These are phyloP conservation scores for Syngnathus rostellatus DNA, from an alignment of 2,797 vertebrate genomes.

Conservation along the genomic window DNA sequence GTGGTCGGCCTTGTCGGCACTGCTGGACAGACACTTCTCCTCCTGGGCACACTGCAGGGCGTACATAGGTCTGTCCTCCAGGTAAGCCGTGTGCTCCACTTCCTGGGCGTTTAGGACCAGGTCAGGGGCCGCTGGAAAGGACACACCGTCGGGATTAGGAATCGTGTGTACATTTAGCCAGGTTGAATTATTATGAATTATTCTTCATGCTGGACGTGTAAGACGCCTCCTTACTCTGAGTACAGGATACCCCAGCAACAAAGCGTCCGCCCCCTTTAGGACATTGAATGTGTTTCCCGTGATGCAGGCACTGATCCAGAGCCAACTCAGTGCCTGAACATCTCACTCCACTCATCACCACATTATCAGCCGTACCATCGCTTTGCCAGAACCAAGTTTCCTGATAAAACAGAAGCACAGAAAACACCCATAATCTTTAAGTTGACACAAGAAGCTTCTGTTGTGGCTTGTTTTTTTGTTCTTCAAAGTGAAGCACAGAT, in stretches of 20 bases:
- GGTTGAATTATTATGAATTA: neutral
- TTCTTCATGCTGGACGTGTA: too few species aligned
- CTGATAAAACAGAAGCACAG: conserved; percentile 55
- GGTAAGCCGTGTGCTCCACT: conserved; percentile 87
- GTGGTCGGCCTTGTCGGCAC: conserved; percentile 55
- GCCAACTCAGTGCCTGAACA: conserved; percentile 94
- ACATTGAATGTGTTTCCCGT: conserved; percentile 74
- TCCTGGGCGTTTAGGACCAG: conserved; percentile 81
- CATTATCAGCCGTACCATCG: conserved; percentile 58
- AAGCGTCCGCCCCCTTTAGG: conserved; percentile 77
- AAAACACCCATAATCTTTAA: neutral
- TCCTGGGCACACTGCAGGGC: conserved; percentile 86
- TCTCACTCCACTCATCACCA: conserved; percentile 89
- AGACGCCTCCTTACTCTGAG: conserved; percentile 73
- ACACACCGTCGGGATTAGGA: neutral
- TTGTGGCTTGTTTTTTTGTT: neutral
- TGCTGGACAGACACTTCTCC: conserved; percentile 84
- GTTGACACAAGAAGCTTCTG: neutral
- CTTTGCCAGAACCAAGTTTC: conserved; percentile 94
- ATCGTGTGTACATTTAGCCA: neutral
- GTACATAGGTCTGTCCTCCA: conserved; percentile 92
- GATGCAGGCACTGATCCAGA: conserved; percentile 84
- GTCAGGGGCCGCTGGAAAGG: conserved; percentile 80
- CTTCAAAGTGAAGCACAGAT: neutral
- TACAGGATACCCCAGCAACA: conserved; percentile 86